These are phyloP conservation scores for Agriopis marginaria DNA, from an alignment of 2,888 invertebrate genomes.

Conservation along the genomic window DNA sequence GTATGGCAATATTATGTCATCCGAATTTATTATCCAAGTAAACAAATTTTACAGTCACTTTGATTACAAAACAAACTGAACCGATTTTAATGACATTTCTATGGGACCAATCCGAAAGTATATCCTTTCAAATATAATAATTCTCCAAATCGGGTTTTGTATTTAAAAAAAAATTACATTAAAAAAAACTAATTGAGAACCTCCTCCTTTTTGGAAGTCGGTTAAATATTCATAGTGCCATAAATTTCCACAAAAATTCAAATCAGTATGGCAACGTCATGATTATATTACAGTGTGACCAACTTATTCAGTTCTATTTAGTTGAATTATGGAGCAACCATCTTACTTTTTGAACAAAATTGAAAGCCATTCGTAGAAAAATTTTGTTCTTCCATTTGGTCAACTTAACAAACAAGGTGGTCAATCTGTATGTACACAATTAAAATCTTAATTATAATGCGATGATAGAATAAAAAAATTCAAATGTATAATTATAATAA, in stretches of 20 bases:
- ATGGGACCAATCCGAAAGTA: too few species aligned
- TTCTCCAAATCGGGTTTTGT: too few species aligned
- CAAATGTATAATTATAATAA: slow-evolving; percentile 34
- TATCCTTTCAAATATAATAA: too few species aligned
- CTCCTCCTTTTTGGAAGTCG: too few species aligned
- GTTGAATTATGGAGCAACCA: background rate
- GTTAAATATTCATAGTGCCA: background rate
- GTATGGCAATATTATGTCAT: too few species aligned
- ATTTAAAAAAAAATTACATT: too few species aligned
- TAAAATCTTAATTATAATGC: slow-evolving; percentile 33
- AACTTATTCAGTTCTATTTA: background rate
- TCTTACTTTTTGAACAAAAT: background rate
- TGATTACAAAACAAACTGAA: too few species aligned
- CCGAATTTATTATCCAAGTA: too few species aligned
- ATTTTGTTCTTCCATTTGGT: background rate
- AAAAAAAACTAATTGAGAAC: too few species aligned
- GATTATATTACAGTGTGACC: slow-evolving; percentile 40
- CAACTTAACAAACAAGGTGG: background rate
- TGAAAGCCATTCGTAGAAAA: background rate
- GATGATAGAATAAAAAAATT: slow-evolving; percentile 37
- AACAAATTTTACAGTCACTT: too few species aligned
- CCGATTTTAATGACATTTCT: too few species aligned
- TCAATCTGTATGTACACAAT: slow-evolving; percentile 1
- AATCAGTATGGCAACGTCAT: slow-evolving; percentile 62
- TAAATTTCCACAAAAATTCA: slow-evolving; percentile 51